Base-by-base conservation (phyloP, 1,140 invertebrate genomes). In the Plectus sambesii region DNA sequence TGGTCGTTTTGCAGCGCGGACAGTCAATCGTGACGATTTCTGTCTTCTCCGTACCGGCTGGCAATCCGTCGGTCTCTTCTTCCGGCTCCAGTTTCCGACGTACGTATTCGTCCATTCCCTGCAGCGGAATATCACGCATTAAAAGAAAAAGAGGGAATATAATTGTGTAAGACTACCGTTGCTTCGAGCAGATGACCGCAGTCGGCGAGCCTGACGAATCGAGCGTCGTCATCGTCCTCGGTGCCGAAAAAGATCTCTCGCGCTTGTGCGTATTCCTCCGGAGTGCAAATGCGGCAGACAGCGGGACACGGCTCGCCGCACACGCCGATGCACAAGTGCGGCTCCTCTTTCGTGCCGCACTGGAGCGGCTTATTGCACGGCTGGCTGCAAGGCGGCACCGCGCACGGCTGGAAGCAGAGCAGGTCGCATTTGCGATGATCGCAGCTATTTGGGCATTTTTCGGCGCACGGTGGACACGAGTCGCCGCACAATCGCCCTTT, bases 181-280 rank as follows among this genome's bases (percentile, higher is more conserved):
- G 55, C 45, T 53, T 68, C 63, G 26, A 66, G 17, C 15, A 65
- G 42, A 43, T 66, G 63, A n/a, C 43, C 43, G 56, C 63, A 66
- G 40, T 66, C 63, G 19, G 54, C 41, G 2, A 66, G 49, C 15
- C 49, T 38, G 29, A 66, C 42, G 43, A 66, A 66, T 41, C 46
- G 33, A 2, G 62, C 47, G 48, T 69, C 64, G 20, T 42, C 45
- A 23, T 70, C 69, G 42, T 72, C 67, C 57, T 72, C 69, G 17
- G 39, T 52, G 4, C 71, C 71, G 52, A 72, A 71, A 15, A 72
- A 62, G 24, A 72, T 61, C 42, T 71, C 63, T 24, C 45, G 49
- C 0, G 72, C 61, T 41, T 60, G 56, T 17, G 15, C 30, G 27
- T 6, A 56, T 38, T 56, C 17, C 29, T 63, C 52, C 12, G 36